Conservation (phyloP, 1,140 invertebrate genomes). For the Drosophila guanche region DNA sequence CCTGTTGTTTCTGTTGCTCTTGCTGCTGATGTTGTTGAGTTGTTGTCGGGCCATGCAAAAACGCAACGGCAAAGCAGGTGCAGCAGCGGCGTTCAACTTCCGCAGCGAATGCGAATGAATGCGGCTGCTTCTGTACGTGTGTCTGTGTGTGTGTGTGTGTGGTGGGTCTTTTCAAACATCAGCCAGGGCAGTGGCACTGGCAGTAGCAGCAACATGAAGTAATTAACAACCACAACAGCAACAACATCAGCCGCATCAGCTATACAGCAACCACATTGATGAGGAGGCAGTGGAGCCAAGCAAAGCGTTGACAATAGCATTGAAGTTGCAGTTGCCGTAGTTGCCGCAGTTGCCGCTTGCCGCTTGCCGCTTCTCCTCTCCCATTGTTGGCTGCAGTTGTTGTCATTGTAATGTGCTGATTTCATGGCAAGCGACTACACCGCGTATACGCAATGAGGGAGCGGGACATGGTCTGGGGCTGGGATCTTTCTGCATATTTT, state of each 20-base stretch:
- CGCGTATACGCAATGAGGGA: constrained; percentile 70
- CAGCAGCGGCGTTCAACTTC: constrained; percentile 77
- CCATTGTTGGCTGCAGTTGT: constrained; percentile 43
- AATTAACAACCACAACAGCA: constrained; percentile 74
- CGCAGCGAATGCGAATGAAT: constrained; percentile 63
- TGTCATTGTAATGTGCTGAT: constrained; percentile 65
- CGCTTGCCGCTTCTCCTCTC: constrained; percentile 1
- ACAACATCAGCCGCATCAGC: constrained; percentile 47
- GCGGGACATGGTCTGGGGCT: neutral
- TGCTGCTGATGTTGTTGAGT: constrained; percentile 38
- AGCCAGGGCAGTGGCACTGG: constrained; percentile 33
- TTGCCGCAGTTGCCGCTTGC: constrained; percentile 20
- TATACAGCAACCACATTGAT: constrained; percentile 12
- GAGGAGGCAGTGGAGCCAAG: constrained; percentile 54
- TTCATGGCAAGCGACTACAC: constrained; percentile 62
- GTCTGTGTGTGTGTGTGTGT: constrained; percentile 34
- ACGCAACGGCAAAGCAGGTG: constrained; percentile 77
- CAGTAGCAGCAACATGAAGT: constrained; percentile 72
- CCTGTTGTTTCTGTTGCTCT: constrained; percentile 37
- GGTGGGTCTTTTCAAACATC: constrained; percentile 63
- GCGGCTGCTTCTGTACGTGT: constrained; percentile 18
- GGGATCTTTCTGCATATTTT: constrained; percentile 51
- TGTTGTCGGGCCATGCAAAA: constrained; percentile 59
- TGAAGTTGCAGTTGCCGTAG: constrained; percentile 55
- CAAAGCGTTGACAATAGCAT: constrained; percentile 81